phyloP scores from a whole-genome alignment of 2,888 invertebrate species.

The Eupithecia tripunctaria region DNA sequence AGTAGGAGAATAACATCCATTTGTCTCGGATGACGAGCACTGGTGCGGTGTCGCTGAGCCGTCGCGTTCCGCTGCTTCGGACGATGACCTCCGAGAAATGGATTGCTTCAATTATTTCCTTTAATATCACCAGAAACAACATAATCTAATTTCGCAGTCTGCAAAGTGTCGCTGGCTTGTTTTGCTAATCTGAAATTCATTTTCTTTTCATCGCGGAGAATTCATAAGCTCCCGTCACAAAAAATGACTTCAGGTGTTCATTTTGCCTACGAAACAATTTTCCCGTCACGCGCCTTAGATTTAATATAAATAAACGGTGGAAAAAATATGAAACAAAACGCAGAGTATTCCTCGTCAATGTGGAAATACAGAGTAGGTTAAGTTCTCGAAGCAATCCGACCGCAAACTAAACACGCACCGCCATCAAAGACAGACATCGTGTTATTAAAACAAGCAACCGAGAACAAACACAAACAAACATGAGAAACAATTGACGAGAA shows the following conservation, averaged over 20 bases:
- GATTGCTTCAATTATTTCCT: constrained; percentile 57
- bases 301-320: constrained; percentile 28
- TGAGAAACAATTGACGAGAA: constrained; percentile 80
- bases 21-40: constrained; percentile 73
- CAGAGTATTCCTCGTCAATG: constrained; percentile 33
- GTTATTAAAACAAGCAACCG: constrained; percentile 82
- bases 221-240: constrained; percentile 19
- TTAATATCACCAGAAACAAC: constrained; percentile 32
- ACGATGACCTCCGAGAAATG: constrained; percentile 68
- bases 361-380: constrained; percentile 56
- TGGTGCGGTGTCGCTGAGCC: constrained; percentile 52
- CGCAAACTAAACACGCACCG: constrained; percentile 71
- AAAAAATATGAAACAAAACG: constrained; percentile 24
- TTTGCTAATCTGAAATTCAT: constrained; percentile 13
- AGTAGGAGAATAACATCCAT: constrained; percentile 64
- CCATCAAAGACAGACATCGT: constrained; percentile 80
- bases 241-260: constrained; percentile 14
- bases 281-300: constrained; percentile 19
- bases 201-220: constrained; percentile 11
- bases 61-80: constrained; percentile 68
- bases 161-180: constrained; percentile 10
- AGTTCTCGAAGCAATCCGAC: constrained; percentile 68
- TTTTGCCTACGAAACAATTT: constrained; percentile 19
- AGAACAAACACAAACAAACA: constrained; percentile 81
- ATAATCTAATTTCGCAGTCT: not conserved